Percentiles rank a stretch among this genome's conserved stretches.
Evolutionary conservation across 2,797 vertebrate species (phyloP).

Genomic region (Chelidonichthys spinosus): DNA sequence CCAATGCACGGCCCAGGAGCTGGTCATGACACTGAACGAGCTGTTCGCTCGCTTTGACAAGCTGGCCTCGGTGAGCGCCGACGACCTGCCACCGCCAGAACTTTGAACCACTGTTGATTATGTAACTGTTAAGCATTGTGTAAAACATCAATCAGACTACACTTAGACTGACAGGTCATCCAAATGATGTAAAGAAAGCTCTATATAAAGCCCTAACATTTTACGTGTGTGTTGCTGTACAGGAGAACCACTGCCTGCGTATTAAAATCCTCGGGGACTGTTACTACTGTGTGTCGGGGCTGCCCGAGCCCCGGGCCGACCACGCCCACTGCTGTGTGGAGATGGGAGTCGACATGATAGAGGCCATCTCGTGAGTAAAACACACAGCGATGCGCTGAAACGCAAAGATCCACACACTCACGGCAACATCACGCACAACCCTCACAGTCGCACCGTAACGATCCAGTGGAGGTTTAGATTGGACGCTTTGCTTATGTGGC

Average conservation of each 20-base stretch:
- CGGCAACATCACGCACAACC: not conserved
- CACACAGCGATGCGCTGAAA: not conserved
- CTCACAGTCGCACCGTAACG: not conserved
- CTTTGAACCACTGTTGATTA: conserved; percentile 36
- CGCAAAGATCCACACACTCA: not conserved
- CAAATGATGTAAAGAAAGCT: conserved; percentile 41
- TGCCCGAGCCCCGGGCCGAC: conserved; percentile 94
- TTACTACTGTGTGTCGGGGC: conserved; percentile 97
- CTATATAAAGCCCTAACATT: conserved; percentile 17
- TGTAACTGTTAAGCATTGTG: conserved; percentile 44
- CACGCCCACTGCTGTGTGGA: conserved; percentile 98
- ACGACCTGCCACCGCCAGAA: conserved; percentile 15
- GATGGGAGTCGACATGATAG: conserved; percentile 99
- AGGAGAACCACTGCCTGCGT: conserved; percentile 97
- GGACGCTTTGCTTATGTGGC: conserved; percentile 2
- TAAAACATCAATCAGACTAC: conserved; percentile 43
- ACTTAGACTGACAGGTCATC: conserved; percentile 46
- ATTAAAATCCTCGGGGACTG: conserved; percentile 98
- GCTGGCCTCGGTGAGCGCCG: conserved; percentile 82
- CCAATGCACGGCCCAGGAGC: conserved; percentile 87
- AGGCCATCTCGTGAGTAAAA: conserved; percentile 93
- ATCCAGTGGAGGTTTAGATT: not conserved
- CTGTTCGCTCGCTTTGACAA: conserved; percentile 87
- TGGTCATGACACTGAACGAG: conserved; percentile 88
- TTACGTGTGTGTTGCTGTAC: conserved; percentile 25